phyloP scores from a whole-genome alignment of 2,888 invertebrate genomes.

The Cephus runcator region DNA sequence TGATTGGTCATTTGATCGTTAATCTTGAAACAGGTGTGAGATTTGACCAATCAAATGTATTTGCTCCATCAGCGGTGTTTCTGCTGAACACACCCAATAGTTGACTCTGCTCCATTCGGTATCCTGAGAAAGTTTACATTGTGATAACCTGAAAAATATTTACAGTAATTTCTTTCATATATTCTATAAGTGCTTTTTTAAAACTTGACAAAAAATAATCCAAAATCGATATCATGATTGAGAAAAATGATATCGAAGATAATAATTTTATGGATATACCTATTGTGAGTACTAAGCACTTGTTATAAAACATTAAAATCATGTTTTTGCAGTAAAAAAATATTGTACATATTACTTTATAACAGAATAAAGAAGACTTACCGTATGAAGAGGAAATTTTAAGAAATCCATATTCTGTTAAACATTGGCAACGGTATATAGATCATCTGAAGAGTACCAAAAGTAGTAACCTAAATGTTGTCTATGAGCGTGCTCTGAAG shows the following conservation, averaged over 20 bases:
- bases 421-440: slow-evolving; percentile 98
- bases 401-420: slow-evolving; percentile 96
- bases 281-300: not conserved
- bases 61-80: too few relatives aligned
- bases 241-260: not conserved
- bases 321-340: not conserved
- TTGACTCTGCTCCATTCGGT: not conserved
- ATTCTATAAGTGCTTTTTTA: not conserved
- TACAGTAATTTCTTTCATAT: not conserved
- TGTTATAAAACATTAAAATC: not conserved
- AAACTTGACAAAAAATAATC: not conserved
- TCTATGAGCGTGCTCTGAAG: slow-evolving; percentile 96
- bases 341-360: not conserved
- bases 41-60: too few relatives aligned
- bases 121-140: not conserved
- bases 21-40: too few relatives aligned
- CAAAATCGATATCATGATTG: not conserved
- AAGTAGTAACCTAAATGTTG: slow-evolving; percentile 85
- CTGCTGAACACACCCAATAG: too few relatives aligned
- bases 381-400: slow-evolving; percentile 99
- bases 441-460: slow-evolving; percentile 92
- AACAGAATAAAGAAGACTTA: slow-evolving; percentile 90
- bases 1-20: too few relatives aligned
- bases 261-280: not conserved
- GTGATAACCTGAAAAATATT: not conserved